Evolutionary conservation across 2,888 invertebrate genomes (phyloP), one percentile per base, ranked within the genome.

Genomic region (Monoplex corrugatus): DNA sequence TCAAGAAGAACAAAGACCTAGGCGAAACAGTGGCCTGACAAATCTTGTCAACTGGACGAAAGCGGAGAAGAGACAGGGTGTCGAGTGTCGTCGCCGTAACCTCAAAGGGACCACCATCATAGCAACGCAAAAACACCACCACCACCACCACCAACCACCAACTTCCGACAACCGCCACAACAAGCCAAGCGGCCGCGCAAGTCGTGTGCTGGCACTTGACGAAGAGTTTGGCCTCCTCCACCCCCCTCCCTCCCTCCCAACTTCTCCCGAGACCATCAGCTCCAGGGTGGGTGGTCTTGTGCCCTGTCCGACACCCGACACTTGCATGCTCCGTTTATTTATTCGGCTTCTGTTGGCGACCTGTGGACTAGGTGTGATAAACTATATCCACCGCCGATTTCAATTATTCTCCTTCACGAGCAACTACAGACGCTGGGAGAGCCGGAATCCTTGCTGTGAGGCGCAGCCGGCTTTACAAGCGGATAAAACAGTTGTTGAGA

Each of bases 331-430:
- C 32, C n/a, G 8, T 10, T 84, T 50, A 57, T 82, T 84, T 84
- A 57, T 84, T 84, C 84, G 3, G 35, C 57, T 1, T 50, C 84
- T 57, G n/a, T 84, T 23, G 23, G 44, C 50, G 50, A 50, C 57
- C 57, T 10, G 35, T 35, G 38, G 57, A 32, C 50, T 57, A 35
- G 68, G 84, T 57, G 82, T 82, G 82, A 84, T 57, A 28, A 35
- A 38, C 84, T 50, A 84, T 68, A 84, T 45, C 84, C 57, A 50
- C 23, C 78, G n/a, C n/a, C n/a, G 68, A 68, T 84, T 84, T 84
- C 84, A 84, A 84, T 84, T 84, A 84, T 57, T 57, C 2, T 32
- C 84, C 38, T 38, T 82, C 19, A 23, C 35, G 16, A 35, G 50
- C 13, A n/a, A 10, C 38, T 43, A 45, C 28, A 78, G 78, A 78